Percentiles rank a stretch among this genome's conserved stretches.
These are phyloP conservation scores for Tigriopus japonicus DNA, from an alignment of 1,140 invertebrate species.

Conservation along the genomic window DNA sequence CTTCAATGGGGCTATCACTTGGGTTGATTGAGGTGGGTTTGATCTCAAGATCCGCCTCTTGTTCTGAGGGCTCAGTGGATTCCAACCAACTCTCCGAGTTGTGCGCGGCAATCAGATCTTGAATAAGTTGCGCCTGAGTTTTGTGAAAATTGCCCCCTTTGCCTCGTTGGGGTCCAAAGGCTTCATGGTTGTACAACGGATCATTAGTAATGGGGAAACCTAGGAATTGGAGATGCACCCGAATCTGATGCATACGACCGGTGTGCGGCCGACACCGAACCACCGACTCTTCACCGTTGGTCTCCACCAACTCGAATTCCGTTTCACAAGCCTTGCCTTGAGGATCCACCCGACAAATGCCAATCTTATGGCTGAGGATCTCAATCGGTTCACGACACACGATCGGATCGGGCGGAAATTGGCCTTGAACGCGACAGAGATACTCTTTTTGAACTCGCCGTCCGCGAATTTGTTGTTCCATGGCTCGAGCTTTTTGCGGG, in stretches of 20 bases:
- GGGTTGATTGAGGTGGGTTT: neutral
- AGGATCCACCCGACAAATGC: slow-evolving; percentile 72
- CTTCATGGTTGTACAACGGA: slow-evolving; percentile 76
- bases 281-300: slow-evolving; percentile 67
- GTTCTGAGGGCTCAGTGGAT: slow-evolving; percentile 45
- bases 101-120: slow-evolving; percentile 70
- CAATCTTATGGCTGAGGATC: slow-evolving; percentile 82
- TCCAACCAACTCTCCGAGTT: slow-evolving; percentile 83
- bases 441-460: slow-evolving; percentile 87
- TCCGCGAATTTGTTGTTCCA: slow-evolving; percentile 81
- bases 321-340: slow-evolving; percentile 79
- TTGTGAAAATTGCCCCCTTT: slow-evolving; percentile 82
- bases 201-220: slow-evolving; percentile 93
- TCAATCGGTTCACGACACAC: slow-evolving; percentile 78
- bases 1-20: neutral
- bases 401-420: slow-evolving; percentile 70
- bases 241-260: slow-evolving; percentile 93
- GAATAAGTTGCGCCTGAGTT: slow-evolving; percentile 64
- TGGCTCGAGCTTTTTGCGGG: slow-evolving; percentile 69
- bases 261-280: slow-evolving; percentile 81
- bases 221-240: slow-evolving; percentile 87
- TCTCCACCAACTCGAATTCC: slow-evolving; percentile 63
- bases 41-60: neutral
- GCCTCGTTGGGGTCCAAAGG: slow-evolving; percentile 76
- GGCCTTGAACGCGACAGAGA: slow-evolving; percentile 83